Conservation (phyloP, 1,140 invertebrate species). For the Caenorhabditis remanei region DNA sequence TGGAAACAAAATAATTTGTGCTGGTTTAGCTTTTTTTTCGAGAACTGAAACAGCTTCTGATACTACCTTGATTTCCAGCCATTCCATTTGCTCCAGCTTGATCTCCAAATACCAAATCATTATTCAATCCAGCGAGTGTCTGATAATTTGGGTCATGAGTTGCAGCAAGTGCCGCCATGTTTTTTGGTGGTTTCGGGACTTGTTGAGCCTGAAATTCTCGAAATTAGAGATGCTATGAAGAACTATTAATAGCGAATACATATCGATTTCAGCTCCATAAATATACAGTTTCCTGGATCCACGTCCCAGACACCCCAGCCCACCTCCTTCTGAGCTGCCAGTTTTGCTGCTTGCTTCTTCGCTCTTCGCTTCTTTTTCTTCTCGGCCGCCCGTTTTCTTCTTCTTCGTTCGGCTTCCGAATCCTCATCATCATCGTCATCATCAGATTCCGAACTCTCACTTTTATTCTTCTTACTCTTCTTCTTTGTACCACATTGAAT, state of each 20-base stretch:
- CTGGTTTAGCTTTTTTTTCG: not conserved
- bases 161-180: not conserved
- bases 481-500: conserved; percentile 31
- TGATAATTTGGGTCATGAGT: conserved; percentile 31
- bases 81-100: not conserved
- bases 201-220: not conserved
- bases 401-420: not conserved
- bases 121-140: conserved; percentile 23
- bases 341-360: not conserved
- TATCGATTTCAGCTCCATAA: not conserved
- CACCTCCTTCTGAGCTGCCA: not conserved
- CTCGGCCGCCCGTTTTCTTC: not conserved
- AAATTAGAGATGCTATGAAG: too few relatives aligned
- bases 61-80: not conserved
- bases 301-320: not conserved
- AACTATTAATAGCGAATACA: too few relatives aligned
- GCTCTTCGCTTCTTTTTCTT: conserved; percentile 7
- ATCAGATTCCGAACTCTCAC: not conserved
- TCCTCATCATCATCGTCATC: conserved; percentile 18
- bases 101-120: conserved; percentile 19
- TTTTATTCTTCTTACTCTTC: conserved; percentile 38
- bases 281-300: too few relatives aligned
- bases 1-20: not conserved
- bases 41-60: not conserved
- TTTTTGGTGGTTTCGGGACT: conserved; percentile 27